These are phyloP conservation scores for Diplosoma virens DNA, from an alignment of 23 tunicate species.

Conservation along the genomic window DNA sequence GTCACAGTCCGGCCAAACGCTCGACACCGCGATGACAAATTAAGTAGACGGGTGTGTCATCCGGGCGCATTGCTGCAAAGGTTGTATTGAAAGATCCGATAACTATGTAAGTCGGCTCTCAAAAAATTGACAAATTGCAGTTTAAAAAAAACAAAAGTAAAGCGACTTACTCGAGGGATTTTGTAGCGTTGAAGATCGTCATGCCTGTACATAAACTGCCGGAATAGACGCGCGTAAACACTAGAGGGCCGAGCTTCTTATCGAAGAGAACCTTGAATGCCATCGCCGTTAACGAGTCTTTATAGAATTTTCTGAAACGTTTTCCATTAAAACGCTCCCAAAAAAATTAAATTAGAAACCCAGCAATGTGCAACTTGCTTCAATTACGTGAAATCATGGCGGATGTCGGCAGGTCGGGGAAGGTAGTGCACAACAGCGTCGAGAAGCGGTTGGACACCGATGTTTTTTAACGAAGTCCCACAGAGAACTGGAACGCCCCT, in stretches of 20 bases:
- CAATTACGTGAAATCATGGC: slow-evolving; percentile 51
- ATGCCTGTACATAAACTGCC: slow-evolving; percentile 40
- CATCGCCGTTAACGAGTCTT: slow-evolving; percentile 40
- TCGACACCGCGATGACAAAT: too few relatives aligned
- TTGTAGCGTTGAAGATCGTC: slow-evolving; percentile 53
- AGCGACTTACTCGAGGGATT: slow-evolving; percentile 16
- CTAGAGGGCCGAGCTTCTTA: slow-evolving; percentile 57
- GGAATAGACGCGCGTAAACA: slow-evolving; percentile 77
- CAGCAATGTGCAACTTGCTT: background rate
- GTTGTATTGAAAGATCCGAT: too few relatives aligned
- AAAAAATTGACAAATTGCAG: background rate
- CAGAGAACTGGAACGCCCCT: slow-evolving; percentile 63
- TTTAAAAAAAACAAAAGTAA: background rate
- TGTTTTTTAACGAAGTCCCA: slow-evolving; percentile 77
- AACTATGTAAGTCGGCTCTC: background rate
- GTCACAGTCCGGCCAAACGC: too few relatives aligned
- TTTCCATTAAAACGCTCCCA: background rate
- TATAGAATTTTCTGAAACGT: slow-evolving; percentile 38
- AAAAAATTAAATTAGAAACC: background rate
- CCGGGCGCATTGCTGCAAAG: too few relatives aligned
- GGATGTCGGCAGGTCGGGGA: slow-evolving; percentile 53
- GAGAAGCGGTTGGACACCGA: slow-evolving; percentile 68
- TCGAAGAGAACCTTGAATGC: slow-evolving; percentile 84
- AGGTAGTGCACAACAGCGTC: slow-evolving; percentile 73
- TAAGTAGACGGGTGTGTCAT: too few relatives aligned